Evolutionary conservation across 2,113 vertebrate genomes (phyloP), one percentile per base, ranked within the genome.

Genomic region (Platichthys flesus): DNA sequence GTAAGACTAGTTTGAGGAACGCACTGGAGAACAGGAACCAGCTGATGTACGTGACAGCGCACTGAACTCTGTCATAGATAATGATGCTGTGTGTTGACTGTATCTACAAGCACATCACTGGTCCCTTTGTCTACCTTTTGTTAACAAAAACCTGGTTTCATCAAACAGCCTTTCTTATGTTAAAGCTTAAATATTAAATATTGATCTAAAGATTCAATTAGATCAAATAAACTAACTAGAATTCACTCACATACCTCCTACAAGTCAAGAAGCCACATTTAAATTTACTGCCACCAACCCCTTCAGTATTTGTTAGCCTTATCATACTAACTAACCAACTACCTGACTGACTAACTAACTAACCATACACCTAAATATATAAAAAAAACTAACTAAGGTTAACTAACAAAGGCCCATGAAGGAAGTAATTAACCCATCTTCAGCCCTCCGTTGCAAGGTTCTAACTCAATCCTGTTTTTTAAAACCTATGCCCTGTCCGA

Each of bases 1-100:
- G 82, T 79, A 35, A 1, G 9, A 67, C 84, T 31, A 14, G 80
- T 82, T 83, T 61, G 45, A 47, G 26, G 13, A 13, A 58, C n/a
- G 9, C 31, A 12, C 3, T 0, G 28, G 60, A n/a, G 9, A 61
- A 58, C 0, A 37, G 12, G 9, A 54, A 63, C 49, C 74, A 63
- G 16, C 45, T 66, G 47, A 69, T 58, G 16, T 14, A 47, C 14
- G 42, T 28, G 45, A n/a, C 10, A 31, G 28, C 28, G 28, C 28
- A 20, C n/a, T 9, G 3, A n/a, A 31, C 28, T 31, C 28, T 13
- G 7, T 31, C 55, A 58, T 20, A 23, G 40, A 56, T 23, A 51
- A 5, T 54, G 15, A 54, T 42, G 1, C 9, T n/a, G 18, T 2
- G 20, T 47, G 16, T 49, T 12, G 21, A n/a, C 28, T 40, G 59